Percentiles rank a stretch among this genome's conserved stretches.
These are phyloP conservation scores for Meteorus colon DNA, from an alignment of 2,888 invertebrate species.

Conservation along the genomic window DNA sequence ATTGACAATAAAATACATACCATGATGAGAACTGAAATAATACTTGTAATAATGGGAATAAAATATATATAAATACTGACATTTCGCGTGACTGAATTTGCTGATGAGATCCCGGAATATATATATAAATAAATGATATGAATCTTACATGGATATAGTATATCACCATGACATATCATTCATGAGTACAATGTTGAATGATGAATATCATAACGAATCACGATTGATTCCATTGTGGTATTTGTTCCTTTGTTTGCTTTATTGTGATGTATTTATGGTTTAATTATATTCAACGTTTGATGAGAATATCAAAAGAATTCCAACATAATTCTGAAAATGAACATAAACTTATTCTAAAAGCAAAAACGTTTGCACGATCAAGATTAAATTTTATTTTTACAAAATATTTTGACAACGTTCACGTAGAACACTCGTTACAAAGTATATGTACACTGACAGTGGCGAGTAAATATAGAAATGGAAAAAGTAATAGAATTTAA, in stretches of 20 bases:
- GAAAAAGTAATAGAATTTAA: not conserved
- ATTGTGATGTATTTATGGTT: not conserved
- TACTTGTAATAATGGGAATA: slow-evolving; percentile 6
- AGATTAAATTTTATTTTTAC: too few relatives aligned
- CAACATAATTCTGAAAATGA: too few relatives aligned
- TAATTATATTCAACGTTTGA: too few relatives aligned
- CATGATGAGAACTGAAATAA: slow-evolving; percentile 13
- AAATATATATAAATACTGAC: slow-evolving; percentile 24
- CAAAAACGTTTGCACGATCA: too few relatives aligned
- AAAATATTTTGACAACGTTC: too few relatives aligned
- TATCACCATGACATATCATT: slow-evolving; percentile 9
- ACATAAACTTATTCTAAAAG: too few relatives aligned
- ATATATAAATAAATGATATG: not conserved
- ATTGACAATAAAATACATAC: not conserved
- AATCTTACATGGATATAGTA: not conserved
- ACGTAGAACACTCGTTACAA: not conserved
- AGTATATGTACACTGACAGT: not conserved
- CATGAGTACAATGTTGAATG: slow-evolving; percentile 11
- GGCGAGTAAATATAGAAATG: not conserved
- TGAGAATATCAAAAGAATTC: too few relatives aligned
- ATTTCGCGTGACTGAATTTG: slow-evolving; percentile 11
- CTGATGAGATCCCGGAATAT: slow-evolving; percentile 17
- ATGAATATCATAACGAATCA: slow-evolving; percentile 16
- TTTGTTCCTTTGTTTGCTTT: not conserved
- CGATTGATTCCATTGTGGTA: not conserved